Evolutionary conservation across 2,888 invertebrate species (phyloP).

Genomic region (Parascotia fuliginaria): DNA sequence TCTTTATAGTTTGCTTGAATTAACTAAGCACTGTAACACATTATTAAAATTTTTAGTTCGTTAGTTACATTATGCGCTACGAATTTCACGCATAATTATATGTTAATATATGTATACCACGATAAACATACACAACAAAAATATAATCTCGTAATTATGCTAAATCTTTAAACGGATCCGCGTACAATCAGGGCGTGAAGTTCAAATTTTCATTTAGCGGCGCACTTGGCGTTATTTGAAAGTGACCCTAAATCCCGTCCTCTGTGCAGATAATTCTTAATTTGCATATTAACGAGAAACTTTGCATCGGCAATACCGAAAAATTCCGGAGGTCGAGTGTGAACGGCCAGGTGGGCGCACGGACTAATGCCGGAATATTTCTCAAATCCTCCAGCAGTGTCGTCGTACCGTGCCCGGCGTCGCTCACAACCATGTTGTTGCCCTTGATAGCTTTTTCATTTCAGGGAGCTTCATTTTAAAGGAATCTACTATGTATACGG

Average conservation of each 20-base stretch:
- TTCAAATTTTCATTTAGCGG: conserved; percentile 69
- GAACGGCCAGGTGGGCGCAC: conserved; percentile 73
- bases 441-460: conserved; percentile 48
- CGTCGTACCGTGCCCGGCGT: conserved; percentile 25
- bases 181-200: conserved; percentile 69
- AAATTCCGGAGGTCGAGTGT: conserved; percentile 75
- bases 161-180: conserved; percentile 72
- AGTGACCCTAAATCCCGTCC: conserved; percentile 74
- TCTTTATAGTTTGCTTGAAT: conserved; percentile 69
- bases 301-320: conserved; percentile 79
- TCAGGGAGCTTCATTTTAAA: conserved; percentile 29
- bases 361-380: conserved; percentile 67
- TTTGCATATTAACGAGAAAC: conserved; percentile 85
- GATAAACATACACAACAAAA: conserved; percentile 65
- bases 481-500: conserved; percentile 15
- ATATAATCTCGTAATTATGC: conserved; percentile 72
- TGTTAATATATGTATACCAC: conserved; percentile 63
- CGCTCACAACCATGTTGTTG: conserved; percentile 36
- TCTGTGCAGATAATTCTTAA: conserved; percentile 78
- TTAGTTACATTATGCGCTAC: conserved; percentile 56
- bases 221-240: conserved; percentile 64
- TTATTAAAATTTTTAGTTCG: conserved; percentile 65
- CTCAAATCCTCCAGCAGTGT: conserved; percentile 56
- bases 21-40: conserved; percentile 67
- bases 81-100: conserved; percentile 62